A percentile compares a stretch with the other conserved stretches of the same genome.
Evolutionary conservation across 1,140 invertebrate genomes (phyloP).

Genomic region (Halictus rubicundus): DNA sequence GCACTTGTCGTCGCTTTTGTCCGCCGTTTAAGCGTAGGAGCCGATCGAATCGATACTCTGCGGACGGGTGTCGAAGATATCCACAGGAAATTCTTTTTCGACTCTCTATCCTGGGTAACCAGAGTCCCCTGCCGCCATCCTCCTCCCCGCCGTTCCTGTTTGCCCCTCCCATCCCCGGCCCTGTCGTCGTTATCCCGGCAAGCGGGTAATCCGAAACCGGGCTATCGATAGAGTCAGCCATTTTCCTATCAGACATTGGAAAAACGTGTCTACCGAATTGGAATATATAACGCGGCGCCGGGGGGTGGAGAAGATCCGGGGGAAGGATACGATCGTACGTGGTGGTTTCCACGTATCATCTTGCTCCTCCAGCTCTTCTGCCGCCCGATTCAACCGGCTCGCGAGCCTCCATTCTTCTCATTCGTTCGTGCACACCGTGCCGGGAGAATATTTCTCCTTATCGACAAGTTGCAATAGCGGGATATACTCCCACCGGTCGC

Average conservation of each 20-base stretch:
- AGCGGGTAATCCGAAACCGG: conserved; percentile 52
- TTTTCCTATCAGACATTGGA: conserved; percentile 71
- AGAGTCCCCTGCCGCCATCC: background rate
- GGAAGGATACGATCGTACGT: conserved; percentile 53
- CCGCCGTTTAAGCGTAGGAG: conserved; percentile 7
- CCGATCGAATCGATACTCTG: conserved; percentile 37
- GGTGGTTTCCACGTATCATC: conserved; percentile 66
- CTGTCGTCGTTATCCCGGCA: conserved; percentile 34
- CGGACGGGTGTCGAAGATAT: conserved; percentile 35
- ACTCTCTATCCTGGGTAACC: conserved; percentile 14
- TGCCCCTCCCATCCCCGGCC: background rate
- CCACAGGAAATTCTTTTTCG: conserved; percentile 40
- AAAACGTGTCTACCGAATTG: conserved; percentile 74
- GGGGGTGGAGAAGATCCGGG: conserved; percentile 45
- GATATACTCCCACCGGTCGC: conserved; percentile 36
- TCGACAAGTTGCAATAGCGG: conserved; percentile 68
- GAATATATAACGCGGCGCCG: conserved; percentile 67
- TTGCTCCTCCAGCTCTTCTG: conserved; percentile 40
- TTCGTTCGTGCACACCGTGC: conserved; percentile 33
- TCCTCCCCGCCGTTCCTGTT: background rate
- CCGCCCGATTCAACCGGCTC: conserved; percentile 32
- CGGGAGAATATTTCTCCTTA: conserved; percentile 69
- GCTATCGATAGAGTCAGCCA: conserved; percentile 62
- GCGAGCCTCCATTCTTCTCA: conserved; percentile 52
- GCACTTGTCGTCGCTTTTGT: conserved; percentile 4